phyloP scores from a whole-genome alignment of 1,140 invertebrate species.

The Radopholus similis region DNA sequence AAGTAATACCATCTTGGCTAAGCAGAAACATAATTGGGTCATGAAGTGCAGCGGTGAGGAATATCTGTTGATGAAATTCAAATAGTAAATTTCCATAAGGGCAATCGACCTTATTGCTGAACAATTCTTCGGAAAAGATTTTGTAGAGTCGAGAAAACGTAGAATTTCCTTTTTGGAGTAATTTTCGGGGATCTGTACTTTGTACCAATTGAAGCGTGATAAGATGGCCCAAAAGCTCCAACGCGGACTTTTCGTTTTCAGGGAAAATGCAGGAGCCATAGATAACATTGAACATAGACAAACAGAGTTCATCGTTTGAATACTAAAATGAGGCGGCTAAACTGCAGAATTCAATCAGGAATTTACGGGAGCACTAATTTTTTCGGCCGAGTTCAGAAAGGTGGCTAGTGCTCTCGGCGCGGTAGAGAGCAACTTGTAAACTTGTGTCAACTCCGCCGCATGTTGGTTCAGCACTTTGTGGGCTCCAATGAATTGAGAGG shows the following conservation, averaged over 20 bases:
- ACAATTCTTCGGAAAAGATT: conserved; percentile 81
- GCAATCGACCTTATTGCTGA: conserved; percentile 71
- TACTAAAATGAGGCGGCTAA: conserved; percentile 20
- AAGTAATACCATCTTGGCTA: conserved; percentile 70
- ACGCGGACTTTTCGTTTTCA: conserved; percentile 75
- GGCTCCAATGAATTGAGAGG: conserved; percentile 78
- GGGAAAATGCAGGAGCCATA: conserved; percentile 76
- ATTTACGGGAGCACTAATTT: neutral
- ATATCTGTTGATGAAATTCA: conserved; percentile 66
- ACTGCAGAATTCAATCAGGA: conserved; percentile 7
- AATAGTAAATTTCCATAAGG: conserved; percentile 16
- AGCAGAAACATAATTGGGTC: conserved; percentile 85
- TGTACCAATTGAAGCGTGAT: conserved; percentile 77
- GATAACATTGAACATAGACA: conserved; percentile 74
- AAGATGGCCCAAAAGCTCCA: conserved; percentile 75
- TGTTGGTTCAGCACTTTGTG: conserved; percentile 76
- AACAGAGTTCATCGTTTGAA: conserved; percentile 66
- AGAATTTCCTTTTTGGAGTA: conserved; percentile 78
- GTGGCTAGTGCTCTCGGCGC: conserved; percentile 49
- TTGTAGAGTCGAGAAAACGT: conserved; percentile 84
- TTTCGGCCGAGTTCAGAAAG: conserved; percentile 43
- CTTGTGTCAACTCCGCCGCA: conserved; percentile 37
- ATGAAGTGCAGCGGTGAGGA: conserved; percentile 83
- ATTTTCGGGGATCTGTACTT: conserved; percentile 75
- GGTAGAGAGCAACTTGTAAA: conserved; percentile 28